Conservation (phyloP, 2,888 invertebrate genomes). For the Drosophila pegasa region DNA sequence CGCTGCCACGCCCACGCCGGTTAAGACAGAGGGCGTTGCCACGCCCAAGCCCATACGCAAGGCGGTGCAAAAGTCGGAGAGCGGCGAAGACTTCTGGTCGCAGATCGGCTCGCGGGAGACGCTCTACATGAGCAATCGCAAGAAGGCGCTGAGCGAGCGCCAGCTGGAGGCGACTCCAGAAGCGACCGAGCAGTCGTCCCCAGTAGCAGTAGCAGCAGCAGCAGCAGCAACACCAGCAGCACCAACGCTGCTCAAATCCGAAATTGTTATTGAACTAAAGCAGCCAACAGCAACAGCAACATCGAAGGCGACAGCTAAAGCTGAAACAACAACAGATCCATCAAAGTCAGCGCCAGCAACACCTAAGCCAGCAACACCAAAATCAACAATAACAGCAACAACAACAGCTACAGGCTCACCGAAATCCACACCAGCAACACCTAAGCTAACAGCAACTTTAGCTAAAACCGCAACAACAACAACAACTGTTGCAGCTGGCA, state of each 20-base stretch:
- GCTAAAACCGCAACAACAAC: background rate
- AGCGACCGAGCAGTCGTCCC: slow-evolving; percentile 24
- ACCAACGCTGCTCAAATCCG: slow-evolving; percentile 41
- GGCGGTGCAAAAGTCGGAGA: slow-evolving; percentile 80
- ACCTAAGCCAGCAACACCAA: background rate
- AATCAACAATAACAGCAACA: background rate
- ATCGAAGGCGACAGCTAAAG: background rate
- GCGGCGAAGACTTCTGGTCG: slow-evolving; percentile 88
- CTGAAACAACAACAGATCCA: slow-evolving; percentile 1
- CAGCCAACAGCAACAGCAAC: slow-evolving; percentile 13
- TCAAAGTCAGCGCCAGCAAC: slow-evolving; percentile 2
- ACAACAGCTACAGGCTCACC: background rate
- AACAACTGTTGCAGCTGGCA: background rate
- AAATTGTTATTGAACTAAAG: slow-evolving; percentile 48
- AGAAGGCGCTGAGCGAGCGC: slow-evolving; percentile 85
- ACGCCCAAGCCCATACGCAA: slow-evolving; percentile 78
- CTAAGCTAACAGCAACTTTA: background rate
- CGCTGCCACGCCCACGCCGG: slow-evolving; percentile 4
- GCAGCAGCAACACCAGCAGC: slow-evolving; percentile 48
- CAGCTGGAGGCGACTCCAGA: slow-evolving; percentile 54
- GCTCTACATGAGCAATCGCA: slow-evolving; percentile 87
- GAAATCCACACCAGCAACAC: background rate
- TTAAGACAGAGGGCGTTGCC: slow-evolving; percentile 62
- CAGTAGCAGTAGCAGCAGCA: slow-evolving; percentile 42
- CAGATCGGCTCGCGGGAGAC: slow-evolving; percentile 88